Evolutionary conservation across 2,888 invertebrate genomes (phyloP).

Genomic region (Platynereis dumerilii): DNA sequence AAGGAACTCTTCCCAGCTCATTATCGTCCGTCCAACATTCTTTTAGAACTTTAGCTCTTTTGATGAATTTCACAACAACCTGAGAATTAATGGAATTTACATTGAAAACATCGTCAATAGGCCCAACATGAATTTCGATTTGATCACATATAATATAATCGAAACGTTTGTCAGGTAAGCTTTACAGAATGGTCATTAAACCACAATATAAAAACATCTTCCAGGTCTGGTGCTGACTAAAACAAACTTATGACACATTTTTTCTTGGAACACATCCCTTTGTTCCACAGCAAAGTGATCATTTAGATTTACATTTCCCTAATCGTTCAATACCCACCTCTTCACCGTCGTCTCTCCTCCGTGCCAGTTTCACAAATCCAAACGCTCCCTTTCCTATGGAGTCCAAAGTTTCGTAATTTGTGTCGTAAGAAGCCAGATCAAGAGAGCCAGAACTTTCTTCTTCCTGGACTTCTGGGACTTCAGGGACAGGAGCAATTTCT

Average conservation of each 20-base stretch:
- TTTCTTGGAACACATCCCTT: too few relatives aligned
- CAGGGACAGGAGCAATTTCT: neutral
- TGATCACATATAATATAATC: too few relatives aligned
- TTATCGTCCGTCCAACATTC: constrained; percentile 70
- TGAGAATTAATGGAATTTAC: constrained; percentile 43
- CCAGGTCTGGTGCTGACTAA: too few relatives aligned
- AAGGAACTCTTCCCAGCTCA: constrained; percentile 68
- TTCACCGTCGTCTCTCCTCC: constrained; percentile 69
- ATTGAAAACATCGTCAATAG: neutral
- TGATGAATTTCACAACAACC: constrained; percentile 76
- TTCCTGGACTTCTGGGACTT: neutral
- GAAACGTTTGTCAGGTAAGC: too few relatives aligned
- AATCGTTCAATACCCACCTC: constrained; percentile 64
- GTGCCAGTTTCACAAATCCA: constrained; percentile 76
- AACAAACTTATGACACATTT: too few relatives aligned
- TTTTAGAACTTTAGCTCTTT: constrained; percentile 73
- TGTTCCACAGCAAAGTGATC: too few relatives aligned
- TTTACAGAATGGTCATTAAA: too few relatives aligned
- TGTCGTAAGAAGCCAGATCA: constrained; percentile 47
- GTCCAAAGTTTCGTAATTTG: constrained; percentile 69
- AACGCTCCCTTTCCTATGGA: constrained; percentile 78
- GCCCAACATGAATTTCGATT: too few relatives aligned
- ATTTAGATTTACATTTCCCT: too few relatives aligned
- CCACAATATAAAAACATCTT: too few relatives aligned
- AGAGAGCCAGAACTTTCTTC: constrained; percentile 7